Base-by-base conservation (phyloP, 2,797 vertebrate species). In the Echiichthys vipera region DNA sequence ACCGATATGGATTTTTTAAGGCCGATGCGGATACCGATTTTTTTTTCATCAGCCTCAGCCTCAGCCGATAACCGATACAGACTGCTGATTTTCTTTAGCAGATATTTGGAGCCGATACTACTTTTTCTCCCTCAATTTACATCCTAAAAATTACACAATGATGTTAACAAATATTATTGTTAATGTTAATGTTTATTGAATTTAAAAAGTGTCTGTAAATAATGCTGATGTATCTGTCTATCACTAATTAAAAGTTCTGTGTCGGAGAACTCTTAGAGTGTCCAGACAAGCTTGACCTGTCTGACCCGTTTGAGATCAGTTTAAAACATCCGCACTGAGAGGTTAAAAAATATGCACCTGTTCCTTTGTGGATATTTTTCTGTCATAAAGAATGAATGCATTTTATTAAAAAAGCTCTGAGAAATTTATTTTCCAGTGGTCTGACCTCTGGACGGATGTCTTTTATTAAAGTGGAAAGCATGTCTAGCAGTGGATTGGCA, bases 401-500 rank as follows among this genome's bases (percentile, higher is more conserved):
- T 63, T 72, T 64, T 46, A n/a, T 45, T 83, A 78, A 75, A 56
- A 39, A 78, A 69, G 67, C 80, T 47, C 40, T 36, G 55, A 80
- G 71, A 56, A 36, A 68, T 69, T 85, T 65, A 20, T 5, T 55
- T 62, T 39, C 61, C 63, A 39, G 42, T 47, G 45, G 65, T 62
- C 66, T 81, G 78, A 83, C 81, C 84, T 91, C 80, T 75, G 36
- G 53, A 58, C 37, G 1, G 40, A 46, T 3, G 13, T 54, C n/a
- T 54, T 69, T 61, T 59, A 75, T 83, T 78, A 65, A 66, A 78
- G 79, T 12, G 59, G 30, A 62, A 64, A 36, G 30, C 22, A 32
- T 65, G 65, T 76, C 72, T 77, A 77, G 54, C 20, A 72, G 58
- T 84, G 71, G 65, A 84, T 71, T 82, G 85, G 68, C 77, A 67